These are phyloP conservation scores for Ethmia dodecea DNA, from an alignment of 2,888 invertebrate genomes.

Conservation along the genomic window DNA sequence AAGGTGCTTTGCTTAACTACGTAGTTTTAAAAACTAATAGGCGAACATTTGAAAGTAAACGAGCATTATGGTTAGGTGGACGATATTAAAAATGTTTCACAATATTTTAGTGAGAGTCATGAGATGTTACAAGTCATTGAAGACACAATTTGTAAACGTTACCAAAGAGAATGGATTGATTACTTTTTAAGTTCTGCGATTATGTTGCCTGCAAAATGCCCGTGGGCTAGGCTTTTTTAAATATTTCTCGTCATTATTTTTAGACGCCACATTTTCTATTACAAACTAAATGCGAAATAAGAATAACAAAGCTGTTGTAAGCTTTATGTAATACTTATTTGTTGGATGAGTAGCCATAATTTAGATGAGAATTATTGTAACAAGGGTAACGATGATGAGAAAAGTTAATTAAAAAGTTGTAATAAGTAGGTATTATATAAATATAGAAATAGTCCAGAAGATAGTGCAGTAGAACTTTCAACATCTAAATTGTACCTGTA, in stretches of 20 bases:
- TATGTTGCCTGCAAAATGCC: constrained; percentile 55
- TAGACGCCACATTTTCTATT: constrained; percentile 39
- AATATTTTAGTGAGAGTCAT: constrained; percentile 55
- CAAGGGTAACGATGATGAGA: too few relatives aligned
- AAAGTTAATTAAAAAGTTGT: too few relatives aligned
- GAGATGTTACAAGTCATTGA: constrained; percentile 68
- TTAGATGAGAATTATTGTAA: too few relatives aligned
- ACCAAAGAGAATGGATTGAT: constrained; percentile 72
- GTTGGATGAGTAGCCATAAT: too few relatives aligned
- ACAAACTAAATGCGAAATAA: too few relatives aligned
- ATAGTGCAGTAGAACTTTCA: too few relatives aligned
- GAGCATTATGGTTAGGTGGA: constrained; percentile 28
- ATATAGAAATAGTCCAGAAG: too few relatives aligned
- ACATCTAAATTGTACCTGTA: too few relatives aligned
- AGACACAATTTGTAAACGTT: constrained; percentile 66
- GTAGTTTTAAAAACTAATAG: too few relatives aligned
- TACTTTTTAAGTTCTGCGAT: constrained; percentile 73
- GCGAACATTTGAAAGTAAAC: constrained; percentile 44
- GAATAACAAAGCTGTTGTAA: too few relatives aligned
- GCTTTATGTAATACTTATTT: constrained; percentile 4
- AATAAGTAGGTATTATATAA: too few relatives aligned
- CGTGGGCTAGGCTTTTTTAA: constrained; percentile 47
- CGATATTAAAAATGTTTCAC: constrained; percentile 51
- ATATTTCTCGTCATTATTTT: constrained; percentile 55
- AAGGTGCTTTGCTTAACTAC: too few relatives aligned